These are phyloP conservation scores for Tenebrosternarchus preto DNA, from an alignment of 2,113 vertebrate species.

Conservation along the genomic window DNA sequence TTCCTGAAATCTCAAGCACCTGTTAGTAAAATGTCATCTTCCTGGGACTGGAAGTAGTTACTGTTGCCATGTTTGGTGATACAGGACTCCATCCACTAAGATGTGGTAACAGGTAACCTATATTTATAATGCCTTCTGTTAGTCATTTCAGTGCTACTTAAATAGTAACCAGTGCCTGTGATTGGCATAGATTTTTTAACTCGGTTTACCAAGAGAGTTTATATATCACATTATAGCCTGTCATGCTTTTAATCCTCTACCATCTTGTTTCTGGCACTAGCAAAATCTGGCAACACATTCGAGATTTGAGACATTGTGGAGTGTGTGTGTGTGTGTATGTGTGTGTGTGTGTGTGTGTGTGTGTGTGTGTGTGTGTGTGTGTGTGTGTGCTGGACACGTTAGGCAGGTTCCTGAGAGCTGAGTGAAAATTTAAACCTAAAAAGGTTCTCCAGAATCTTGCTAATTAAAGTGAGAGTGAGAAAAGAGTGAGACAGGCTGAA, in stretches of 20 bases:
- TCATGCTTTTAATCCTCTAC: background rate
- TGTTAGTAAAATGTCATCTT: background rate
- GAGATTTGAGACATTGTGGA: slow-evolving; percentile 3
- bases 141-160: too few species aligned
- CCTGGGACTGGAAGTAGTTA: background rate
- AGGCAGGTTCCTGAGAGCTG: slow-evolving; percentile 29
- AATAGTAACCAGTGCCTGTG: background rate
- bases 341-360: background rate
- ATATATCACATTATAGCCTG: background rate
- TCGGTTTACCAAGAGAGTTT: background rate
- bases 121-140: background rate
- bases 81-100: background rate
- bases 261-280: background rate
- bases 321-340: too few species aligned
- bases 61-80: background rate
- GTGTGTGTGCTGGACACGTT: slow-evolving; percentile 1
- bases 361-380: background rate
- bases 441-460: slow-evolving; percentile 32
- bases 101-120: too few species aligned
- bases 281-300: slow-evolving; percentile 7
- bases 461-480: slow-evolving; percentile 51
- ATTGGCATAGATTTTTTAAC: background rate
- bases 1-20: background rate
- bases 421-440: slow-evolving; percentile 47
- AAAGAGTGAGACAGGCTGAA: slow-evolving; percentile 39